Conservation (phyloP, 2,113 vertebrate genomes). For the Bambusicola thoracicus region DNA sequence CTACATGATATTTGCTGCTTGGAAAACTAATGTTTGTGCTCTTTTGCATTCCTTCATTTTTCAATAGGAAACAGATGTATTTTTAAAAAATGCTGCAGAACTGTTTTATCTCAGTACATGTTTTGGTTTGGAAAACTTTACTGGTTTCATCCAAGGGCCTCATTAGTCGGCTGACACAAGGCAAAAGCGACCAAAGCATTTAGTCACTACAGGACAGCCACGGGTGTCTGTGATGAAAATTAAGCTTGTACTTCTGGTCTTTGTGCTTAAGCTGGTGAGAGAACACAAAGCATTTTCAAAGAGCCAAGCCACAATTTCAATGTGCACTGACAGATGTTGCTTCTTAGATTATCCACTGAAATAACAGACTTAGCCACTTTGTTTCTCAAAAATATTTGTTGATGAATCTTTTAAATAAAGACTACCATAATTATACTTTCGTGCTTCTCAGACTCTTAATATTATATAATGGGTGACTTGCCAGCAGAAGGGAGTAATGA, state of each 20-base stretch:
- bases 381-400: not conserved
- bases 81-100: not conserved
- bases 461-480: not conserved
- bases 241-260: not conserved
- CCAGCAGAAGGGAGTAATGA: not conserved
- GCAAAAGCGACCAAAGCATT: not conserved
- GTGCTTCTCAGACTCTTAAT: not conserved
- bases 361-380: not conserved
- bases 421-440: not conserved
- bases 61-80: not conserved
- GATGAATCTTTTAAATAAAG: not conserved
- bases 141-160: not conserved
- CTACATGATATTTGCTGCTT: fast-evolving
- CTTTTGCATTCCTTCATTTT: not conserved
- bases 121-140: not conserved
- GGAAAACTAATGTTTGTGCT: not conserved
- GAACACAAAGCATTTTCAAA: not conserved
- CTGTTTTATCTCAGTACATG: not conserved
- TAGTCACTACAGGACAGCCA: not conserved
- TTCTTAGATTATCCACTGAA: not conserved
- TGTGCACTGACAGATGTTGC: not conserved
- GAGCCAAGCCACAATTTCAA: not conserved
- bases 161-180: not conserved
- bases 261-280: not conserved
- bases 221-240: not conserved